Evolutionary conservation across 2,888 invertebrate genomes (phyloP).

Genomic region (Acanthosoma haemorrhoidale): DNA sequence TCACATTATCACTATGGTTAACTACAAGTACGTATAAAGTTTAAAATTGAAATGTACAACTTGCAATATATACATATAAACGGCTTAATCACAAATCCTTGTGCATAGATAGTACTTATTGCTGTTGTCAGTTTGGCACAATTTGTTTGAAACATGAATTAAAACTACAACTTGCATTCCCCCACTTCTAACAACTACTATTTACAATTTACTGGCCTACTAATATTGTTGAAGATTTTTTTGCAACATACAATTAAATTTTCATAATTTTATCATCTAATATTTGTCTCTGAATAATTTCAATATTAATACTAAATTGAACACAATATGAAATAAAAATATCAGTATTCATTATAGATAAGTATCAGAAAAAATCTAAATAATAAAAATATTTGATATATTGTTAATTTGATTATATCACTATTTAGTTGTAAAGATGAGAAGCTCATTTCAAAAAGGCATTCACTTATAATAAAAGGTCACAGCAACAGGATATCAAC

Average conservation of each 20-base stretch:
- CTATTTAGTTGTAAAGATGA: not conserved
- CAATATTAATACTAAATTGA: not conserved
- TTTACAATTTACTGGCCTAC: too few species aligned
- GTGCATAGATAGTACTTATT: conserved; percentile 15
- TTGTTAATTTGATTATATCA: not conserved
- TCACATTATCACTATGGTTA: not conserved
- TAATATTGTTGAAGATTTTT: too few species aligned
- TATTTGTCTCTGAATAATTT: not conserved
- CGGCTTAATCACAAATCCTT: conserved; percentile 15
- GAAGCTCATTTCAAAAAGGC: not conserved
- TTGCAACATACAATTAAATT: too few species aligned
- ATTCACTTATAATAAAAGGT: not conserved
- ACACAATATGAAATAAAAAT: not conserved
- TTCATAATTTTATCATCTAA: not conserved
- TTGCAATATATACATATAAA: not conserved
- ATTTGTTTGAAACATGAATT: not conserved
- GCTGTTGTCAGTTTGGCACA: not conserved
- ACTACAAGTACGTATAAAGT: too few species aligned
- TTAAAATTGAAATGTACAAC: not conserved
- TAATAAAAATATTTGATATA: too few species aligned
- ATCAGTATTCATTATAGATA: too few species aligned
- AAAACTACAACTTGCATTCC: not conserved
- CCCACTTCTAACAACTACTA: too few species aligned
- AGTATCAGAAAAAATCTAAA: too few species aligned
- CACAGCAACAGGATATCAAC: too few species aligned